phyloP scores from a whole-genome alignment of 2,888 invertebrate species.

The Limnephilus auricula region DNA sequence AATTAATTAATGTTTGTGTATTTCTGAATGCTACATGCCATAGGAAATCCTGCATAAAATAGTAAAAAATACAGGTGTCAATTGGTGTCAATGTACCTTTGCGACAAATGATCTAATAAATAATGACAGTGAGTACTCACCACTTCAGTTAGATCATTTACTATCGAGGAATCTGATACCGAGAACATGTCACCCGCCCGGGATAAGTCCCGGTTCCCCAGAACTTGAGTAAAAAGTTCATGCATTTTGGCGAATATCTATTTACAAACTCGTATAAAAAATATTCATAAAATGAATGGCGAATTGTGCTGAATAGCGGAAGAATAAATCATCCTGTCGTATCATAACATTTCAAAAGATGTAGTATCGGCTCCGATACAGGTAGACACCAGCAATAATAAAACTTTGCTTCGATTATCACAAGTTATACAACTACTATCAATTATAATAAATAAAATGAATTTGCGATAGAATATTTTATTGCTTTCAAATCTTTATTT shows the following conservation, averaged over 20 bases:
- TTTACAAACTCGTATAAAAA: constrained; percentile 8
- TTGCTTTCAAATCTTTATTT: constrained; percentile 37
- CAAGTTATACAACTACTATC: background rate
- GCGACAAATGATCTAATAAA: background rate
- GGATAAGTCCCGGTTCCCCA: constrained; percentile 92
- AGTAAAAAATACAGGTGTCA: background rate
- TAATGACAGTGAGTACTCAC: constrained; percentile 74
- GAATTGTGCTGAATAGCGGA: background rate
- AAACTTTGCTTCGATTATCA: background rate
- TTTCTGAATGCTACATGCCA: background rate
- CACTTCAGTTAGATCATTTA: constrained; percentile 90
- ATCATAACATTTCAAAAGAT: constrained; percentile 26
- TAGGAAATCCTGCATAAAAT: background rate
- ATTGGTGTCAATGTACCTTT: background rate
- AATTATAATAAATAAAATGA: constrained; percentile 7
- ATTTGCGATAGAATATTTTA: constrained; percentile 38
- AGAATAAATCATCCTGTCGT: background rate
- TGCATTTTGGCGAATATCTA: constrained; percentile 82
- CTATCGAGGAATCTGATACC: constrained; percentile 90
- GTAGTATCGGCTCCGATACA: background rate
- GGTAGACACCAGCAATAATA: too few species aligned
- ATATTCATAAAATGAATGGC: constrained; percentile 10
- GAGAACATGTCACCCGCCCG: constrained; percentile 94
- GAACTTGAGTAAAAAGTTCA: constrained; percentile 92
- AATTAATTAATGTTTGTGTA: background rate